These are phyloP conservation scores for Acrossocheilus wenchowensis DNA, from an alignment of 2,797 vertebrate species.

Conservation along the genomic window DNA sequence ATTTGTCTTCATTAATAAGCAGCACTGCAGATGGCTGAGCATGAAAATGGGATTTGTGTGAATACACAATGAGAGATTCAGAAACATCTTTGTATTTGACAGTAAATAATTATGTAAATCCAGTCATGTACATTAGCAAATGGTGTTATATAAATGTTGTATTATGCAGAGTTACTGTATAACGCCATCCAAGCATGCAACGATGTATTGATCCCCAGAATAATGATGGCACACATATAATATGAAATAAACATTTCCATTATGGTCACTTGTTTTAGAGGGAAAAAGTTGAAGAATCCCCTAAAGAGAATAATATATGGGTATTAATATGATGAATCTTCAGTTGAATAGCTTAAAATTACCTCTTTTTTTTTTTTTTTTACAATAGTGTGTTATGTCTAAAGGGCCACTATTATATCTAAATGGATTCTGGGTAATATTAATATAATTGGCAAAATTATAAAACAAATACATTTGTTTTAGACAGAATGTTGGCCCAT, in stretches of 20 bases:
- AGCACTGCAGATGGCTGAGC: constrained; percentile 11
- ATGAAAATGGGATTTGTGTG: constrained; percentile 24
- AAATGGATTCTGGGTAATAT: background rate
- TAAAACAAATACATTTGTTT: background rate
- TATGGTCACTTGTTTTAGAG: background rate
- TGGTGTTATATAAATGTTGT: background rate
- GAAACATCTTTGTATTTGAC: constrained; percentile 12
- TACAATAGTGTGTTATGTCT: background rate
- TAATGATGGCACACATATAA: background rate
- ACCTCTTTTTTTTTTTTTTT: background rate
- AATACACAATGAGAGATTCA: constrained; percentile 13
- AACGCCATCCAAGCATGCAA: background rate
- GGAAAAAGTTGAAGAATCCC: background rate
- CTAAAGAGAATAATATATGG: background rate
- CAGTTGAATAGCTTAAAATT: background rate
- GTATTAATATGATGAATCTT: background rate
- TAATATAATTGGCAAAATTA: background rate
- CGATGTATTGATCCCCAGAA: background rate
- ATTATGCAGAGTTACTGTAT: background rate
- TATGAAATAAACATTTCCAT: constrained; percentile 1
- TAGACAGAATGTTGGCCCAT: background rate
- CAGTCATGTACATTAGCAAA: background rate
- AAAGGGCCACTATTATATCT: background rate
- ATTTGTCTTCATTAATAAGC: constrained; percentile 42
- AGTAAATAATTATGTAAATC: constrained; percentile 28